Evolutionary conservation across 2,888 invertebrate species (phyloP).

Genomic region (Athetis lepigone): DNA sequence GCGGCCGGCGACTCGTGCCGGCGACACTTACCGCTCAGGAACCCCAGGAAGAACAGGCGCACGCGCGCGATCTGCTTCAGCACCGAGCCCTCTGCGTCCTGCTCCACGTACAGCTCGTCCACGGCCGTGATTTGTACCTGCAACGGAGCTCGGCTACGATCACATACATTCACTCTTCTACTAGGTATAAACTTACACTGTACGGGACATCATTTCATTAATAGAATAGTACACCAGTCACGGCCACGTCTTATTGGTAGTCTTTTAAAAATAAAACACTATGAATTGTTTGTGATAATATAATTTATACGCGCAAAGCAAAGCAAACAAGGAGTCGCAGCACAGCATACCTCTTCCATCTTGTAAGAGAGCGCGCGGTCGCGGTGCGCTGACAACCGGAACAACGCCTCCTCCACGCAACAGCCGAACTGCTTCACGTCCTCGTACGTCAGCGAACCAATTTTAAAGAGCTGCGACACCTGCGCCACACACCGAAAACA

Average conservation of each 20-base stretch:
- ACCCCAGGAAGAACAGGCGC: slow-evolving; percentile 98
- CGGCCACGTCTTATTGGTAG: too few species aligned
- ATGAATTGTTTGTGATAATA: background rate
- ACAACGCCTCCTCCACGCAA: slow-evolving; percentile 98
- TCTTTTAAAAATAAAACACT: too few species aligned
- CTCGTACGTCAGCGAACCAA: slow-evolving; percentile 97
- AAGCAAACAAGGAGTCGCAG: background rate
- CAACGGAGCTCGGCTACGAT: background rate
- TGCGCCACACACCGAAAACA: slow-evolving; percentile 70
- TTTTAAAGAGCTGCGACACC: slow-evolving; percentile 98
- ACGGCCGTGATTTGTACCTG: slow-evolving; percentile 97
- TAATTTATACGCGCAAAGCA: background rate
- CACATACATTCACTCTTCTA: background rate
- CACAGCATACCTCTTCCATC: slow-evolving; percentile 94
- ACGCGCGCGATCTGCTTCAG: slow-evolving; percentile 98
- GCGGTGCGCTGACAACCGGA: slow-evolving; percentile 95
- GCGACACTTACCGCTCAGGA: slow-evolving; percentile 95
- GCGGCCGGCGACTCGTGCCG: too few species aligned
- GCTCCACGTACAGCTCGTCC: slow-evolving; percentile 97
- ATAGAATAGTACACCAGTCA: background rate
- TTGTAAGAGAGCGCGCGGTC: slow-evolving; percentile 97
- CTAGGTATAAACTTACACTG: too few species aligned
- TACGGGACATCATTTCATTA: too few species aligned
- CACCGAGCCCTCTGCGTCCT: slow-evolving; percentile 95
- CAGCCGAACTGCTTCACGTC: slow-evolving; percentile 98